Evolutionary conservation across 2,113 vertebrate species (phyloP), one percentile per base, ranked within the genome.

Genomic region (Urocynchramus pylzowi): DNA sequence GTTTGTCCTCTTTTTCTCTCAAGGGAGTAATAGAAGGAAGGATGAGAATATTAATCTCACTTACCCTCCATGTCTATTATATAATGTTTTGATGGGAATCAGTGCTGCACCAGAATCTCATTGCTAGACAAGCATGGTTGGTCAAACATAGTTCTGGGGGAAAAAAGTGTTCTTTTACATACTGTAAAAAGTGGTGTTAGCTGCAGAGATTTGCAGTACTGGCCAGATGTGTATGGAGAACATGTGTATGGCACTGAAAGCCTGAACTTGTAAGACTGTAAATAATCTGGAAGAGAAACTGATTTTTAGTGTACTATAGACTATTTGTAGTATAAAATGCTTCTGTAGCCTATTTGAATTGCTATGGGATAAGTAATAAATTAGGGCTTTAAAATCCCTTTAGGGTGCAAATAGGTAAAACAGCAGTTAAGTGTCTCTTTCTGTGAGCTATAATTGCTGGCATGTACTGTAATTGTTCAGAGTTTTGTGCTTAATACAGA

Each of bases 161-260:
- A 47, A 56, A 47, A 18, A 6, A 0, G 2, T 26, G 0, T 39
- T 87, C 9, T 70, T 85, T 33, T 70, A 33, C 6, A 8, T n/a
- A 27, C 1, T 30, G 11, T 53, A 41, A 59, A 37, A 94, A 47
- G 19, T 53, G 8, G 4, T 79, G 14, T 67, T 70, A 67, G 47
- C 56, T 79, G 47, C 42, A 75, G 45, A 33, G 33, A 47, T 42
- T 35, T 70, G 10, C 27, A 37, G 31, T 47, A 31, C 16, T 86
- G 56, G 44, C 23, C 47, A 80, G 41, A 21, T 30, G 8, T 35
- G 6, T 49, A 14, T 35, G 26, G 67, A 44, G 35, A 37, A 47
- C 44, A 80, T n/a, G n/a, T n/a, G n/a, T n/a, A n/a, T n/a, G n/a
- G 23, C 45, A 24, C 6, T 77, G 39, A 84, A 71, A 71, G 70